These are phyloP conservation scores for Mimumesa dahlbomi DNA, from an alignment of 2,888 invertebrate species.

Conservation along the genomic window DNA sequence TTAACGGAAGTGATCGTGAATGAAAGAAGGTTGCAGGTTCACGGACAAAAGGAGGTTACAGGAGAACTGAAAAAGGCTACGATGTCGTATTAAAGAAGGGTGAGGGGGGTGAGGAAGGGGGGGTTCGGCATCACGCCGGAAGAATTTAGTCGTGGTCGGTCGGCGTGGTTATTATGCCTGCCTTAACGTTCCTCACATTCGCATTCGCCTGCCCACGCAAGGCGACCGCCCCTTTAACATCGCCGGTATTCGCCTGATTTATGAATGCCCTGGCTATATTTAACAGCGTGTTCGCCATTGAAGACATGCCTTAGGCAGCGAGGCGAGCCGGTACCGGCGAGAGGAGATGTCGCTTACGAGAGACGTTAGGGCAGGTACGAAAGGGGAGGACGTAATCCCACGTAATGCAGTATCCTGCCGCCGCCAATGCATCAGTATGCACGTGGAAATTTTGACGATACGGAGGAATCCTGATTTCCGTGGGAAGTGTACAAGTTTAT, in stretches of 20 bases:
- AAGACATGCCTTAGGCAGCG: conserved; percentile 70
- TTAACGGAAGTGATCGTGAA: conserved; percentile 3
- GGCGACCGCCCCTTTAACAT: conserved; percentile 72
- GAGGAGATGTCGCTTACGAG: conserved; percentile 54
- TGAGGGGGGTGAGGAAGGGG: conserved; percentile 5
- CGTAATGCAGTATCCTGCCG: conserved; percentile 55
- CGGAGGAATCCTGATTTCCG: conserved; percentile 10
- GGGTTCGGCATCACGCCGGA: conserved; percentile 43
- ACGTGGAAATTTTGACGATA: conserved; percentile 32
- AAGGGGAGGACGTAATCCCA: conserved; percentile 56
- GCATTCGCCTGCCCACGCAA: conserved; percentile 68
- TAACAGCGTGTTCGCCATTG: conserved; percentile 73
- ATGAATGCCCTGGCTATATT: conserved; percentile 73
- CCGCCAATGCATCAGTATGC: background rate
- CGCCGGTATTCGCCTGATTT: conserved; percentile 73
- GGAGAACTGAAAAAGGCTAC: conserved; percentile 8
- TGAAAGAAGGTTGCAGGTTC: background rate
- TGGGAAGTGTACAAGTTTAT: too few relatives aligned
- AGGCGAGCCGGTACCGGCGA: conserved; percentile 48
- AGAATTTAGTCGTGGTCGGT: conserved; percentile 61
- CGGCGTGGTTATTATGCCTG: conserved; percentile 63
- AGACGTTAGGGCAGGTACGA: conserved; percentile 56
- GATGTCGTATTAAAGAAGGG: too few relatives aligned
- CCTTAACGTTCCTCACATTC: conserved; percentile 67
- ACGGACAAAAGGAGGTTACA: conserved; percentile 29